phyloP scores from a whole-genome alignment of 2,113 vertebrate genomes.

The Nipponia nippon region DNA sequence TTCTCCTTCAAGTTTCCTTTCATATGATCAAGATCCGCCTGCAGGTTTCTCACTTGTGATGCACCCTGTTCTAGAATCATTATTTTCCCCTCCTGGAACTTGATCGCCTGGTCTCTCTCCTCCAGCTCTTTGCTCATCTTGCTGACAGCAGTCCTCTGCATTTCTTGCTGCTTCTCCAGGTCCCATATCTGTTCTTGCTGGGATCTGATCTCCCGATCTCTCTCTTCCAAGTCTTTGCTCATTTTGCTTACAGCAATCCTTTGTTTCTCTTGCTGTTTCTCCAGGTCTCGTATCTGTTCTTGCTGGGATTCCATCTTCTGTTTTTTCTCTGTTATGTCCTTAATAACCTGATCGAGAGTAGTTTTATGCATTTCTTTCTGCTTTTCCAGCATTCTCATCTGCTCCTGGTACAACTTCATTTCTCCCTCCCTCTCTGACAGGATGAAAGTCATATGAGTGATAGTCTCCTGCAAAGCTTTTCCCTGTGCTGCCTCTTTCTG shows the following conservation, averaged over 20 bases:
- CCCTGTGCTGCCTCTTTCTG: neutral
- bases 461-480: neutral
- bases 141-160: neutral
- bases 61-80: neutral
- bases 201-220: neutral
- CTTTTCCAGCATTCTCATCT: neutral
- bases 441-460: neutral
- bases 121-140: neutral
- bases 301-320: neutral
- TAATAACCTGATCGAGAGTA: neutral
- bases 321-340: neutral
- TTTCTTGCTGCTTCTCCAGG: neutral
- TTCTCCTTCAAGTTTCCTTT: conserved; percentile 63
- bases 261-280: neutral
- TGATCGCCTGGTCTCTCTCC: neutral
- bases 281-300: neutral
- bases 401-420: neutral
- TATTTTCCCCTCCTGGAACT: conserved; percentile 44
- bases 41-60: conserved; percentile 63
- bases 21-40: conserved; percentile 60
- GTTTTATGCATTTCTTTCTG: neutral
- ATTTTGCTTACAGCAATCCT: neutral
- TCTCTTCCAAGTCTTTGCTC: neutral
- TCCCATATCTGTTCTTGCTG: neutral
- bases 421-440: neutral